Evolutionary conservation across 2,113 vertebrate species (phyloP).

Genomic region (Amblyopsis rosae): DNA sequence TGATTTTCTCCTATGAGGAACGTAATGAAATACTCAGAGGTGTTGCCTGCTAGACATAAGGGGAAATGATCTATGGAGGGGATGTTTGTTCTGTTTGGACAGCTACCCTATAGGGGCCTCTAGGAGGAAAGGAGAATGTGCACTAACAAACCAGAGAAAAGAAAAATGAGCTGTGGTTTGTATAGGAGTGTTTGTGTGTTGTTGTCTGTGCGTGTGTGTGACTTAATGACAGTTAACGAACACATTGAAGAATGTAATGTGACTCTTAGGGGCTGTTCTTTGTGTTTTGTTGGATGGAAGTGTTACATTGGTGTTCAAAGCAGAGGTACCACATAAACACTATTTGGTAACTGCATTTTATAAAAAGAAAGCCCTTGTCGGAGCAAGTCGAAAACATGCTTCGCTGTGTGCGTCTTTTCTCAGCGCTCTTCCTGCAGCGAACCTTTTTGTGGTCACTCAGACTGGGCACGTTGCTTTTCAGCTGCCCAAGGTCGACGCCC

Average conservation of each 20-base stretch:
- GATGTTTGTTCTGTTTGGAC: constrained; percentile 11
- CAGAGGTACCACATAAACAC: too few species aligned
- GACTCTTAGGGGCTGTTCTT: too few species aligned
- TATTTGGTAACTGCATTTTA: too few species aligned
- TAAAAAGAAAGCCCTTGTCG: constrained; percentile 1
- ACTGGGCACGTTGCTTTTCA: constrained; percentile 25
- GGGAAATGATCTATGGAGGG: constrained; percentile 15
- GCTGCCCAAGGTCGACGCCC: not conserved
- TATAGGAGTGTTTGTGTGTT: constrained; percentile 1
- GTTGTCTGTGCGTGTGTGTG: not conserved
- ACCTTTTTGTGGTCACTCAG: constrained; percentile 18
- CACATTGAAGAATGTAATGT: too few species aligned
- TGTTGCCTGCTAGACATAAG: constrained; percentile 30
- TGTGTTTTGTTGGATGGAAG: too few species aligned
- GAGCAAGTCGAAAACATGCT: constrained; percentile 9
- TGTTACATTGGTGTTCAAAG: too few species aligned
- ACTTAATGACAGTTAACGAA: not conserved
- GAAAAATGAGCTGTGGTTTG: not conserved
- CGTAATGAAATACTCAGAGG: constrained; percentile 37
- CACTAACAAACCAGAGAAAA: not conserved
- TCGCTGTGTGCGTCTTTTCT: constrained; percentile 3
- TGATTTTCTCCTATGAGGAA: constrained; percentile 22
- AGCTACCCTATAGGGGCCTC: constrained; percentile 3
- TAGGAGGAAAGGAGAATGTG: not conserved
- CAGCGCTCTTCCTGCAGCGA: not conserved